A percentile compares a stretch with the other conserved stretches of the same genome.
These are phyloP conservation scores for Murina feae DNA, from an alignment of 2,113 vertebrate genomes.

Conservation along the genomic window DNA sequence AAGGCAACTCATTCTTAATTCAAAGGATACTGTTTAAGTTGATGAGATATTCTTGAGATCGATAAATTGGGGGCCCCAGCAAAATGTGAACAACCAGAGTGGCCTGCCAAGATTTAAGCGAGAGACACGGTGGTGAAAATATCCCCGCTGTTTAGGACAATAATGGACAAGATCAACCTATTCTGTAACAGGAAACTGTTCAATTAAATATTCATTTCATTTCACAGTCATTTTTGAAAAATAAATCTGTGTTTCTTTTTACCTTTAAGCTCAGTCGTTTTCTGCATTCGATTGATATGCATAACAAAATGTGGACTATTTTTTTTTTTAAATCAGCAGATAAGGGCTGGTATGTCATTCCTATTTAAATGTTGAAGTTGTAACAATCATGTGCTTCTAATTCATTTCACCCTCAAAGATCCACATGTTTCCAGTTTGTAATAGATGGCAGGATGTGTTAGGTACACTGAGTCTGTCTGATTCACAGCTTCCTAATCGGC, in stretches of 20 bases:
- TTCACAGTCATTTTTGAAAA: conserved; percentile 73
- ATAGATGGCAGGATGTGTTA: conserved; percentile 78
- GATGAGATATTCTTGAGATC: conserved; percentile 31
- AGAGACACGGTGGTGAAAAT: not conserved
- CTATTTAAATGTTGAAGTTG: conserved; percentile 78
- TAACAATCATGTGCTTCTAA: conserved; percentile 74
- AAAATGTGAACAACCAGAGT: not conserved
- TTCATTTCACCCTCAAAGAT: conserved; percentile 82
- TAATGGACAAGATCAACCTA: not conserved
- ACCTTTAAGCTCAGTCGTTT: conserved; percentile 75
- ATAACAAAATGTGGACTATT: conserved; percentile 75
- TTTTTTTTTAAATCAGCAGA: conserved; percentile 78
- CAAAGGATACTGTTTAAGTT: conserved; percentile 30
- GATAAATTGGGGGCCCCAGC: not conserved
- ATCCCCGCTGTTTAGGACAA: conserved; percentile 28
- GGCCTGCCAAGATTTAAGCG: not conserved
- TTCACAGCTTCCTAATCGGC: conserved; percentile 84
- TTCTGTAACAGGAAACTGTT: conserved; percentile 35
- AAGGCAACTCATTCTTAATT: conserved; percentile 51
- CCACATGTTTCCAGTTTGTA: conserved; percentile 72
- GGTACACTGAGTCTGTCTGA: conserved; percentile 82
- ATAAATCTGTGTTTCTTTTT: conserved; percentile 74
- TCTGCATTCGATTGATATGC: conserved; percentile 72
- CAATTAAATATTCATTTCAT: conserved; percentile 78
- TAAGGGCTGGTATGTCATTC: conserved; percentile 61